A percentile compares a stretch with the other conserved stretches of the same genome.
phyloP scores from a whole-genome alignment of 2,888 invertebrate genomes.

The Leuctra nigra region DNA sequence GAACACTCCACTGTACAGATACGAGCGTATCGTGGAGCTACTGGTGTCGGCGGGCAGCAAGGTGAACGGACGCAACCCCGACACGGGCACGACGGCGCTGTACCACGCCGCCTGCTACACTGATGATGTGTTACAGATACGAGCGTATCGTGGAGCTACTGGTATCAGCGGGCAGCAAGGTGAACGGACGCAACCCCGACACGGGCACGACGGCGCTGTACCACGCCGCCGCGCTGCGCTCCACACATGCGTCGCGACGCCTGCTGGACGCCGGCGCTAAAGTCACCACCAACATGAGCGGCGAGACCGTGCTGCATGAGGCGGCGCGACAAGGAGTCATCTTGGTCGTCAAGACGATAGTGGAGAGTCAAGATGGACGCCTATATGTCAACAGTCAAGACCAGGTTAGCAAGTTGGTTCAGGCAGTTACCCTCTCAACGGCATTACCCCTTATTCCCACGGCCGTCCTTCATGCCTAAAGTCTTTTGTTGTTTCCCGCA shows the following conservation, averaged over 20 bases:
- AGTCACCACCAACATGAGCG: conserved; percentile 33
- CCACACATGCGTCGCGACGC: conserved; percentile 35
- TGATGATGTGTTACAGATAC: conserved; percentile 29
- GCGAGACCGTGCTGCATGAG: conserved; percentile 40
- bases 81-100: conserved; percentile 38
- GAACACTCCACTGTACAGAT: too few relatives aligned
- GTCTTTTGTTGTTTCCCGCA: neutral
- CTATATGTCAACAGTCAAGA: conserved; percentile 29
- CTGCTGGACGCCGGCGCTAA: conserved; percentile 39
- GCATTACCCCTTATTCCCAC: too few relatives aligned
- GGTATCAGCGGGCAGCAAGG: conserved; percentile 33
- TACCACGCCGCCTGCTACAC: conserved; percentile 41
- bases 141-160: conserved; percentile 37
- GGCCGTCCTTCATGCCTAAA: too few relatives aligned
- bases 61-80: conserved; percentile 30
- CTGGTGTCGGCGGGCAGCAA: conserved; percentile 35
- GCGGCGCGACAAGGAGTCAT: conserved; percentile 37
- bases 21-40: conserved; percentile 37
- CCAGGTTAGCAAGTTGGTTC: conserved; percentile 22
- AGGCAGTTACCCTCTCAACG: neutral
- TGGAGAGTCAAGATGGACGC: conserved; percentile 26
- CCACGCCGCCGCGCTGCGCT: conserved; percentile 39
- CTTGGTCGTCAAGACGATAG: conserved; percentile 29
- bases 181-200: conserved; percentile 30
- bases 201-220: conserved; percentile 39